phyloP scores from a whole-genome alignment of 2,888 invertebrate species.

The Mesodorylaimus sp. region DNA sequence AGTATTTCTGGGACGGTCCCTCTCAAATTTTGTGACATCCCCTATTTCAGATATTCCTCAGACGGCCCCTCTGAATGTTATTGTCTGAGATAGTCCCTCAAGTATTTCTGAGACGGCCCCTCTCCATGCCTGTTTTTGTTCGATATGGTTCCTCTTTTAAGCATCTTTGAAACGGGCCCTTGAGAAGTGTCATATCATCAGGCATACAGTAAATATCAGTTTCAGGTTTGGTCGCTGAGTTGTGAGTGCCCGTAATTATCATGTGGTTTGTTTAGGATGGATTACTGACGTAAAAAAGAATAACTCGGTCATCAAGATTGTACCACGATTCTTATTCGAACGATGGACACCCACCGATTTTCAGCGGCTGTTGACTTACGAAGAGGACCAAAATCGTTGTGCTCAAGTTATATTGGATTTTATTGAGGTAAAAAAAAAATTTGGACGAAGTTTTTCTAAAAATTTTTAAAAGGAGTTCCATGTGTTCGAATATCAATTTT shows the following conservation, averaged over 20 bases:
- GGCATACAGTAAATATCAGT: no score
- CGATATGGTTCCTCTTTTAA: no score
- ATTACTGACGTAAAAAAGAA: conserved; percentile 17
- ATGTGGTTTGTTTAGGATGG: conserved; percentile 17
- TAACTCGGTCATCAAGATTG: conserved; percentile 32
- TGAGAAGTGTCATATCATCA: no score
- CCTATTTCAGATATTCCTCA: no score
- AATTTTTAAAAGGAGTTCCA: neutral
- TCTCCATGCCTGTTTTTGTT: no score
- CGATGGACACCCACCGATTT: conserved; percentile 60
- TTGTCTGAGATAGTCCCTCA: no score
- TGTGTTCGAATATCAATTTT: neutral
- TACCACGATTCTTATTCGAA: conserved; percentile 75
- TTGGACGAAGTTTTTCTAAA: neutral
- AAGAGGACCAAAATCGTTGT: conserved; percentile 48
- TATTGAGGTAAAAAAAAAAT: conserved; percentile 30
- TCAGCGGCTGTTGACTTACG: conserved; percentile 48
- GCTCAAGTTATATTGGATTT: conserved; percentile 48
- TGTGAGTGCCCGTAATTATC: neutral
- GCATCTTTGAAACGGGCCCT: no score
- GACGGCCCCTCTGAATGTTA: no score
- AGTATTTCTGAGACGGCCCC: no score
- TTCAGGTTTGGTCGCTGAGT: no score
- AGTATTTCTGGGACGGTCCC: no score
- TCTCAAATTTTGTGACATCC: no score